Evolutionary conservation across 2,797 vertebrate species (phyloP).

Genomic region (Adelosebastes latens): DNA sequence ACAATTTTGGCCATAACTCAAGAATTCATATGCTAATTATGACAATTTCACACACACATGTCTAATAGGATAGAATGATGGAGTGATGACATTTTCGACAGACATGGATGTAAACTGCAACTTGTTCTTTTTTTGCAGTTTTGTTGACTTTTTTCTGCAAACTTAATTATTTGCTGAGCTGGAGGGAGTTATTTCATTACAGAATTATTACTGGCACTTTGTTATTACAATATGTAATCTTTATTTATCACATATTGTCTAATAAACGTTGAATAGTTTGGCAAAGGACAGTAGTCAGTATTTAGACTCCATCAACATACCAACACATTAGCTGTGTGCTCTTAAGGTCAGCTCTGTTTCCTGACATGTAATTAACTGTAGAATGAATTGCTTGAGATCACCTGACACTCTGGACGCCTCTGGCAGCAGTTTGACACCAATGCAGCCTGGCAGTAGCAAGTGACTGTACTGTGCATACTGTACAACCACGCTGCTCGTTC

Average conservation of each 20-base stretch:
- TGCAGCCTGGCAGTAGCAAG: conserved; percentile 55
- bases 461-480: conserved; percentile 61
- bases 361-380: conserved; percentile 62
- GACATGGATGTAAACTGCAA: background rate
- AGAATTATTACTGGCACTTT: background rate
- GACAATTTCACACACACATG: background rate
- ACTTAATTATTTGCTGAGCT: conserved; percentile 12
- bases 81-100: background rate
- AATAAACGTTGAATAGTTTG: background rate
- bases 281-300: background rate
- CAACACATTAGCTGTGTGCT: conserved; percentile 37
- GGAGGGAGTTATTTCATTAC: background rate
- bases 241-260: background rate
- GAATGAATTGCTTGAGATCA: conserved; percentile 62
- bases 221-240: conserved; percentile 9
- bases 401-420: conserved; percentile 48
- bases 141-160: background rate
- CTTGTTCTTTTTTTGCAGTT: background rate
- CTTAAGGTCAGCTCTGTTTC: conserved; percentile 50
- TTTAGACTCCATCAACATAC: conserved; percentile 20
- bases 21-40: no score
- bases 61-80: background rate
- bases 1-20: no score
- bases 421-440: conserved; percentile 59
- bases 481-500: conserved; percentile 35